These are phyloP conservation scores for Lemur catta DNA, from an alignment of 2,797 vertebrate species.

Conservation along the genomic window DNA sequence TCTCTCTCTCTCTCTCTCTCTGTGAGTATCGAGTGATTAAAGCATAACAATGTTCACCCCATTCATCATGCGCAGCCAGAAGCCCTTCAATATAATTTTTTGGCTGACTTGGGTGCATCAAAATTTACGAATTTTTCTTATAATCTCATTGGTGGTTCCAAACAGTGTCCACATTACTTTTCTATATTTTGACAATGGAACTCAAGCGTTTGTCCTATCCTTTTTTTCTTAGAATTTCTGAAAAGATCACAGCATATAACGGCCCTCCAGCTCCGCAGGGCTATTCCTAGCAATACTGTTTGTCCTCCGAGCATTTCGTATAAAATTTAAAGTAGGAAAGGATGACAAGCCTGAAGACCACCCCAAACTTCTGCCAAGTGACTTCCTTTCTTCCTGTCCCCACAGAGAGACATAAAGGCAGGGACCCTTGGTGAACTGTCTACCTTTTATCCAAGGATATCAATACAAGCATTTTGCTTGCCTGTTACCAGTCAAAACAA, in stretches of 20 bases:
- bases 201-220: background rate
- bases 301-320: background rate
- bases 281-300: background rate
- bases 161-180: background rate
- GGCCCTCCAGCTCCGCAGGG: background rate
- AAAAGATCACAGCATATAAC: background rate
- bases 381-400: background rate
- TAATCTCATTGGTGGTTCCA: background rate
- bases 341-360: background rate
- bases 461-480: background rate
- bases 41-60: background rate
- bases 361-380: background rate
- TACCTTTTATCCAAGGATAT: background rate
- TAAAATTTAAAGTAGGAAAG: background rate
- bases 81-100: background rate
- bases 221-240: background rate
- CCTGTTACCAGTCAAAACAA: background rate
- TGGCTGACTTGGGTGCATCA: background rate
- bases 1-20: background rate
- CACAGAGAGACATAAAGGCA: background rate
- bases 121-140: background rate
- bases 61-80: background rate
- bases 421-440: background rate
- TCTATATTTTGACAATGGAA: background rate
- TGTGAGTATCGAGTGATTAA: background rate